These are phyloP conservation scores for Drosophila vallismaia DNA, from an alignment of 2,888 invertebrate genomes.

Conservation along the genomic window DNA sequence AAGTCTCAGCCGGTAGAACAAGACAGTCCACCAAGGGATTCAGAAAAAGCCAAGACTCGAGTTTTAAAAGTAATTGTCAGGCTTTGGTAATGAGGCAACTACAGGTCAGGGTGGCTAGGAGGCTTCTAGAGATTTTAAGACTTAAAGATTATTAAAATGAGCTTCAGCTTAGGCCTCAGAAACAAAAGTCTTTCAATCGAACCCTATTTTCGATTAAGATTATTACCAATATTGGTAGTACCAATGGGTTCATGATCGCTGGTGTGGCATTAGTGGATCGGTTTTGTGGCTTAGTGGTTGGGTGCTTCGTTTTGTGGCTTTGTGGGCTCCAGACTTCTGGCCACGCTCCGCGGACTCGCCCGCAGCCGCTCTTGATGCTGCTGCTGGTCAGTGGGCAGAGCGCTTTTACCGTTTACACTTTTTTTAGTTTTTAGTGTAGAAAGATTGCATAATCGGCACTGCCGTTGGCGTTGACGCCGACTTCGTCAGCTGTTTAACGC, in stretches of 20 bases:
- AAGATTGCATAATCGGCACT: conserved; percentile 35
- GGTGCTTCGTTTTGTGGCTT: conserved; percentile 12
- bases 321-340: conserved; percentile 33
- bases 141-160: too few species aligned
- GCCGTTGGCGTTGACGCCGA: conserved; percentile 7
- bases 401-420: conserved; percentile 31
- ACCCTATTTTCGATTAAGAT: too few species aligned
- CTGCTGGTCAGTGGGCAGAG: conserved; percentile 37
- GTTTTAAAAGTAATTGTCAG: not conserved
- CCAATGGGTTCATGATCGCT: conserved; percentile 2
- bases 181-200: too few species aligned
- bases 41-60: not conserved
- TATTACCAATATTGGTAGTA: too few species aligned
- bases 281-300: conserved; percentile 31
- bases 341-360: conserved; percentile 31
- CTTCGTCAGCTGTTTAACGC: conserved; percentile 44
- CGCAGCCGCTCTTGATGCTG: conserved; percentile 2
- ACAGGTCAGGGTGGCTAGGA: too few species aligned
- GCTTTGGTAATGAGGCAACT: not conserved
- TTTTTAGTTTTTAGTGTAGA: conserved; percentile 1
- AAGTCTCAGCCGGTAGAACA: conserved; percentile 46
- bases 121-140: too few species aligned
- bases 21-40: conserved; percentile 4
- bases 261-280: not conserved
- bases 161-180: too few species aligned